phyloP scores from a whole-genome alignment of 2,888 invertebrate species.

The Pammene fasciana region DNA sequence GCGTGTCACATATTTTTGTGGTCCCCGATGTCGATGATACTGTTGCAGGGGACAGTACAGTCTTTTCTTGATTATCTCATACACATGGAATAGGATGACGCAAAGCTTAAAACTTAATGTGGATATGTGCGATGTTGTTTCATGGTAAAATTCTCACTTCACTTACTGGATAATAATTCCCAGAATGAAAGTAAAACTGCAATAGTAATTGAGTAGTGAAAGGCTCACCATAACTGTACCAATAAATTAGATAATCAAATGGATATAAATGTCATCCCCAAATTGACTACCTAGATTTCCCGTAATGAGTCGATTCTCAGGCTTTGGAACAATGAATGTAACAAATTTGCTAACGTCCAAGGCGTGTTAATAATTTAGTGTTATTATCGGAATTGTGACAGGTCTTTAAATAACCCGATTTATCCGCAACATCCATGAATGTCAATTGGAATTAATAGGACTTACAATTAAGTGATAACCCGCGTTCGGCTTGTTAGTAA shows the following conservation, averaged over 20 bases:
- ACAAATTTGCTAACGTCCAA: slow-evolving; percentile 19
- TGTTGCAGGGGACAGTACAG: too few species aligned
- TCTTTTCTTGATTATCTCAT: too few species aligned
- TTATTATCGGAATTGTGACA: slow-evolving; percentile 19
- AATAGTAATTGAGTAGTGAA: background rate
- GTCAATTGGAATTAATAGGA: slow-evolving; percentile 40
- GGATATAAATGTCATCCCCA: slow-evolving; percentile 2
- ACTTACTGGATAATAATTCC: too few species aligned
- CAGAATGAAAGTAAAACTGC: too few species aligned
- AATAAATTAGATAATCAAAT: slow-evolving; percentile 12
- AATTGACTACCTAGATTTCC: slow-evolving; percentile 2
- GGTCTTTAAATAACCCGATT: slow-evolving; percentile 34
- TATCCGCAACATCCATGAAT: slow-evolving; percentile 38
- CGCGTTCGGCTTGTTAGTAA: slow-evolving; percentile 23
- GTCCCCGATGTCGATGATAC: too few species aligned
- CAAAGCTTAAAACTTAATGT: too few species aligned
- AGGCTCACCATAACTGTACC: background rate
- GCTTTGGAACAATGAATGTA: slow-evolving; percentile 22
- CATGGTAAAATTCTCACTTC: too few species aligned
- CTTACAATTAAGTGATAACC: slow-evolving; percentile 40
- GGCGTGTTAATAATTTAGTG: slow-evolving; percentile 27
- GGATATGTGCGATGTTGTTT: too few species aligned
- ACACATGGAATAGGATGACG: too few species aligned
- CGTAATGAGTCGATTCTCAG: background rate
- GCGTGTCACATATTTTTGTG: too few species aligned